Evolutionary conservation across 2,797 vertebrate genomes (phyloP).

Genomic region (Hoplostethus mediterraneus): DNA sequence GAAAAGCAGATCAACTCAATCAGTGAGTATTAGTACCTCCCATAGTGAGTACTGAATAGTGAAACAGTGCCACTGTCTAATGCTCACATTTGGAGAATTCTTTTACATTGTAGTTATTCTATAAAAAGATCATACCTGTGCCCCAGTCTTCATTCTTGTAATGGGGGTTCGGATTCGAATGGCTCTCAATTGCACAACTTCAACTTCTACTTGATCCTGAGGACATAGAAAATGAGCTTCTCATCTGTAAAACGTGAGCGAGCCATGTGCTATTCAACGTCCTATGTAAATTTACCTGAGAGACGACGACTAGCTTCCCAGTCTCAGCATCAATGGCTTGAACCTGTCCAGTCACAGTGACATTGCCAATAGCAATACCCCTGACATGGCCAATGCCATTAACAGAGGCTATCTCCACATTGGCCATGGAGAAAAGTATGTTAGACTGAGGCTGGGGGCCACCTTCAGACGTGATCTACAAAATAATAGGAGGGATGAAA

Average conservation of each 20-base stretch:
- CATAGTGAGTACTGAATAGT: background rate
- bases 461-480: conserved; percentile 95
- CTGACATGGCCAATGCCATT: conserved; percentile 87
- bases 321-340: conserved; percentile 93
- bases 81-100: background rate
- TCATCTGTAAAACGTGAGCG: background rate
- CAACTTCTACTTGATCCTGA: conserved; percentile 94
- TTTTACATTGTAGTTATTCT: background rate
- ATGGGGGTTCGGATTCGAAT: conserved; percentile 93
- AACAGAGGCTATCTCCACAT: conserved; percentile 86
- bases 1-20: conserved; percentile 7
- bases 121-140: conserved; percentile 84
- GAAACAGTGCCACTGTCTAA: background rate
- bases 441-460: conserved; percentile 97
- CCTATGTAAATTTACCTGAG: conserved; percentile 78
- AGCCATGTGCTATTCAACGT: background rate
- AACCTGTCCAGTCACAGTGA: conserved; percentile 90
- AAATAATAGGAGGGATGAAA: conserved; percentile 33
- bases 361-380: conserved; percentile 87
- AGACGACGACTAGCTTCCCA: conserved; percentile 91
- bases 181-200: conserved; percentile 90
- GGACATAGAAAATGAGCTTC: conserved; percentile 49
- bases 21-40: background rate
- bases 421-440: conserved; percentile 90
- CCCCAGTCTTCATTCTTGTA: conserved; percentile 92